These are phyloP conservation scores for Microchrysa polita DNA, from an alignment of 2,888 invertebrate genomes.

Conservation along the genomic window DNA sequence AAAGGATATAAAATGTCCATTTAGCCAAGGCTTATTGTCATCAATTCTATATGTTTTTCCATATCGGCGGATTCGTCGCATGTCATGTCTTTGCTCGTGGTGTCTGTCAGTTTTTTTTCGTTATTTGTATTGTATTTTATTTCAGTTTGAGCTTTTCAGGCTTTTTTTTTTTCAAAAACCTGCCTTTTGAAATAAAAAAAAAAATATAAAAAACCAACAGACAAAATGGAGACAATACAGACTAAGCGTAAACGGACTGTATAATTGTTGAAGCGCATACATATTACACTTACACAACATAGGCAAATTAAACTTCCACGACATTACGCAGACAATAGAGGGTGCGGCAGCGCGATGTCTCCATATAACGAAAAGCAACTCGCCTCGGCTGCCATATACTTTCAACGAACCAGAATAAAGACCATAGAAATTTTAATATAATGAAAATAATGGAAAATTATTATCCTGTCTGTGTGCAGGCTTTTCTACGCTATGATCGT, in stretches of 20 bases:
- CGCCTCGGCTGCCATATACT: no score
- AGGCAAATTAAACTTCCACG: background rate
- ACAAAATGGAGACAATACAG: no score
- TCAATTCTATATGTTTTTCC: conserved; percentile 18
- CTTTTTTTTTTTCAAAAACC: background rate
- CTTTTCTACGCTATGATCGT: no score
- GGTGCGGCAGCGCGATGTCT: no score
- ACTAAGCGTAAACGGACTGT: background rate
- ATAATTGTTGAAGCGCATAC: background rate
- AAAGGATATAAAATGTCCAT: background rate
- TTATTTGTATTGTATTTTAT: no score
- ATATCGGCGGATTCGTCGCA: no score
- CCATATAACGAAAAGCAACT: no score
- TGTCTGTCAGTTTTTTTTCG: background rate
- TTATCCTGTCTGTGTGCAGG: background rate
- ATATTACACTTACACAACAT: no score
- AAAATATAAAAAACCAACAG: background rate
- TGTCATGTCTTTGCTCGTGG: background rate
- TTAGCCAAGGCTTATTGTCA: conserved; percentile 23
- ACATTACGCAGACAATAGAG: background rate
- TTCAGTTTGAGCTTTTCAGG: no score
- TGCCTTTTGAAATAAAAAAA: background rate
- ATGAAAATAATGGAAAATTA: conserved; percentile 10
- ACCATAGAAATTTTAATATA: conserved; percentile 2
- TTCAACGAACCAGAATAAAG: background rate